Evolutionary conservation across 2,113 vertebrate genomes (phyloP).

Genomic region (Phaethon lepturus): DNA sequence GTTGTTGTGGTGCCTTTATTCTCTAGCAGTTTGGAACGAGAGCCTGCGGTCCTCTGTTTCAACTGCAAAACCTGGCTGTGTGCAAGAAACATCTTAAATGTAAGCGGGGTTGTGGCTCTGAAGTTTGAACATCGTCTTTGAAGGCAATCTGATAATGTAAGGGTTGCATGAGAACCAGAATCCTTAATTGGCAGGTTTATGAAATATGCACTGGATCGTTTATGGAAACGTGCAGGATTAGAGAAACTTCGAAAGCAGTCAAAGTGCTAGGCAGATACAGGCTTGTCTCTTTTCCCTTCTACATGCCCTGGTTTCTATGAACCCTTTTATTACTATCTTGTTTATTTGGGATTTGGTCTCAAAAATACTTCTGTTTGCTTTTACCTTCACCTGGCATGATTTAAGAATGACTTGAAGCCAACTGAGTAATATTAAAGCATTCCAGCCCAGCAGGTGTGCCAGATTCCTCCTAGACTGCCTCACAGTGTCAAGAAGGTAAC

Average conservation of each 20-base stretch:
- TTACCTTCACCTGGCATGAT: background rate
- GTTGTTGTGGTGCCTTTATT: background rate
- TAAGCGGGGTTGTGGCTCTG: background rate
- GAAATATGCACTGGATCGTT: background rate
- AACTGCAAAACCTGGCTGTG: background rate
- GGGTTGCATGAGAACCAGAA: background rate
- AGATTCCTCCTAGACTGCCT: background rate
- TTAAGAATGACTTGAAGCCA: background rate
- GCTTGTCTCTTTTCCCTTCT: background rate
- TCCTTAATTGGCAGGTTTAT: background rate
- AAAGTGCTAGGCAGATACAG: background rate
- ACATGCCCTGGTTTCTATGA: background rate
- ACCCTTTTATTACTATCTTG: background rate
- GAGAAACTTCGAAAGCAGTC: background rate
- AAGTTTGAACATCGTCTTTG: background rate
- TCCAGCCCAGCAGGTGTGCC: background rate
- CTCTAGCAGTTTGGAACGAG: background rate
- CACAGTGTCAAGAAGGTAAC: background rate
- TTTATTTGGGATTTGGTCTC: background rate
- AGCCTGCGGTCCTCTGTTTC: background rate
- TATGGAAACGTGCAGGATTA: background rate
- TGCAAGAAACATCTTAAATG: background rate
- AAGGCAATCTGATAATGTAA: background rate
- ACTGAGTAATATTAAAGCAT: conserved; percentile 20
- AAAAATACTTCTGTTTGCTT: background rate